These are phyloP conservation scores for Steinernema scapterisci DNA, from an alignment of 2,888 invertebrate genomes.

Conservation along the genomic window DNA sequence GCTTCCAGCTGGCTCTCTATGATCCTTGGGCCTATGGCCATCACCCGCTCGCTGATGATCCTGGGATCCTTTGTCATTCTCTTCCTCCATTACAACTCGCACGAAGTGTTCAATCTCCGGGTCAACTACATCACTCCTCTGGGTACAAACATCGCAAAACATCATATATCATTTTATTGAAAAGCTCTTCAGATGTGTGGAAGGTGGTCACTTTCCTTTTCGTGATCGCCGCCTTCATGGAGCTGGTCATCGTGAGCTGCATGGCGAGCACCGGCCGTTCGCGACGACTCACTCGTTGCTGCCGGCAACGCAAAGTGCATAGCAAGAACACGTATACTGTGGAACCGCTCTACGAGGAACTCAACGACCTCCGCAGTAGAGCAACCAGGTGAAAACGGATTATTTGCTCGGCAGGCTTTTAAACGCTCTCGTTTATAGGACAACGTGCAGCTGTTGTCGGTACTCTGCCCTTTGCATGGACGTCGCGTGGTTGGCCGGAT, in stretches of 20 bases:
- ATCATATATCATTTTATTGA: background rate
- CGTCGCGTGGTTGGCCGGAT: conserved; percentile 20
- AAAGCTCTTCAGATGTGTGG: conserved; percentile 47
- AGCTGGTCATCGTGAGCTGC: conserved; percentile 50
- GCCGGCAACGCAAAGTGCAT: conserved; percentile 27
- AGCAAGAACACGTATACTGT: conserved; percentile 46
- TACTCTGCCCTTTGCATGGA: conserved; percentile 33
- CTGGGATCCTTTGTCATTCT: conserved; percentile 47
- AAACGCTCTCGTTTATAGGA: conserved; percentile 3
- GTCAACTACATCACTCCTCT: conserved; percentile 28
- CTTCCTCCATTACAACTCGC: conserved; percentile 42
- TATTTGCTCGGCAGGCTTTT: conserved; percentile 6
- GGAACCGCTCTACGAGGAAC: conserved; percentile 57
- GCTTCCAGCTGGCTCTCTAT: conserved; percentile 50
- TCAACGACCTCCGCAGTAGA: conserved; percentile 54
- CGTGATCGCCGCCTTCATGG: conserved; percentile 46
- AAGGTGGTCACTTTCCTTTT: conserved; percentile 50
- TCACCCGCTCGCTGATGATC: conserved; percentile 52
- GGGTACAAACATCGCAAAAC: background rate
- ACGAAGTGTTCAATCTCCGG: conserved; percentile 12
- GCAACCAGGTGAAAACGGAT: conserved; percentile 43
- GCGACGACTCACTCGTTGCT: conserved; percentile 31
- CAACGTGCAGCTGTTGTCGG: conserved; percentile 30
- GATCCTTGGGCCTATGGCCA: conserved; percentile 57
- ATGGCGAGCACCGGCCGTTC: conserved; percentile 51